These are phyloP conservation scores for Corythornis vintsioides DNA, from an alignment of 2,113 vertebrate genomes.

Conservation along the genomic window DNA sequence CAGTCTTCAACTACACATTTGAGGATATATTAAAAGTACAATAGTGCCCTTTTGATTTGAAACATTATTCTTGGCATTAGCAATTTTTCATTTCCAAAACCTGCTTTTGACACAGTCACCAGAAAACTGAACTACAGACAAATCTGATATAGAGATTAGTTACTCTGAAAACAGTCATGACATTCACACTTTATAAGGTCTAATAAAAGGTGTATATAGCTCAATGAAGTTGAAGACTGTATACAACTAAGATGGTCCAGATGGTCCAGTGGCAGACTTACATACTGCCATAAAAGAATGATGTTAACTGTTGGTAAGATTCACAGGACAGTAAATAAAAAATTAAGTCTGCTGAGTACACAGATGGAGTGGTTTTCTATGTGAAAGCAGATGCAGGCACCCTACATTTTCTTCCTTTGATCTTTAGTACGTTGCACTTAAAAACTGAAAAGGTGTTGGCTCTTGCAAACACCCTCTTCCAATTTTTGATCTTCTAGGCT, in stretches of 20 bases:
- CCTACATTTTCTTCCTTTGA: not conserved
- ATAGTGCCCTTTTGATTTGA: not conserved
- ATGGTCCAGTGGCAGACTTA: not conserved
- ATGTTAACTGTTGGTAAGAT: not conserved
- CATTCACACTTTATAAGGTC: not conserved
- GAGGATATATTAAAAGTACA: not conserved
- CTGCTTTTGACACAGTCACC: not conserved
- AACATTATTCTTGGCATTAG: not conserved
- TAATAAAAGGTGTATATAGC: not conserved
- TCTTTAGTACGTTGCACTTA: not conserved
- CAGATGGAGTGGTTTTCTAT: not conserved
- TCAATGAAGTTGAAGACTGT: not conserved
- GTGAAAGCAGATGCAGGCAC: not conserved
- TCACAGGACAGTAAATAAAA: not conserved
- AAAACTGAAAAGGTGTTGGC: not conserved
- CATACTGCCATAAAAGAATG: not conserved
- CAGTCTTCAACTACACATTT: constrained; percentile 69
- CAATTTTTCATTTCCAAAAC: not conserved
- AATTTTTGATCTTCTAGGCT: not conserved
- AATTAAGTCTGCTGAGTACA: not conserved
- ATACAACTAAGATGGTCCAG: not conserved
- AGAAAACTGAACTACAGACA: not conserved
- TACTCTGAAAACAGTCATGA: not conserved
- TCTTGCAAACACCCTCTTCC: not conserved
- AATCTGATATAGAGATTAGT: not conserved